Conservation (phyloP, 2,113 vertebrate genomes). For the Sphyrna mokarran region DNA sequence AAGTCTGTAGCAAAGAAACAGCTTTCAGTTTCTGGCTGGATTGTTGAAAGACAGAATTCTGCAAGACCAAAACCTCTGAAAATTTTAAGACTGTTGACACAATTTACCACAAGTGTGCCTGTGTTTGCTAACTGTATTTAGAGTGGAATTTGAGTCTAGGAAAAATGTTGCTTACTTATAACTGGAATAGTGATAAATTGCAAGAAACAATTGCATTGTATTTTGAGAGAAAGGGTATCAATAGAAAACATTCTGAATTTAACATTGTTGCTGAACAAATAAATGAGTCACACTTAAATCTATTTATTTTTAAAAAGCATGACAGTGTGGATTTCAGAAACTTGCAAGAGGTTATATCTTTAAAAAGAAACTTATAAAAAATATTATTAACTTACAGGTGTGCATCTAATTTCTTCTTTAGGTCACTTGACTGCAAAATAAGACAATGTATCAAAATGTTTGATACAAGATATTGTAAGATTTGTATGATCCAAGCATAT, state of each 20-base stretch:
- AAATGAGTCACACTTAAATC: neutral
- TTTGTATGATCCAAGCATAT: neutral
- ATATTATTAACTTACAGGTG: constrained; percentile 75
- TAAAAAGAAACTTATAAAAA: neutral
- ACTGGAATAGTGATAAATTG: neutral
- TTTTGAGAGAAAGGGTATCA: neutral
- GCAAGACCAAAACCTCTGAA: too few relatives aligned
- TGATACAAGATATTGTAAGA: neutral
- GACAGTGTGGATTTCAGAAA: neutral
- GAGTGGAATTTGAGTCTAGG: too few relatives aligned
- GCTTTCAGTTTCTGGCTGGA: too few relatives aligned
- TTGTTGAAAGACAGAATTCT: too few relatives aligned
- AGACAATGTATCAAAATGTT: constrained; percentile 35
- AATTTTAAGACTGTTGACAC: too few relatives aligned
- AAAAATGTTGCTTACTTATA: too few relatives aligned
- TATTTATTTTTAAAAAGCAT: neutral
- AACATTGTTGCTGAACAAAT: neutral
- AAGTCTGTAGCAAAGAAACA: too few relatives aligned
- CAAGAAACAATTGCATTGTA: neutral
- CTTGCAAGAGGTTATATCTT: neutral
- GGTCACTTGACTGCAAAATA: constrained; percentile 73
- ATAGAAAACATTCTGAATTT: neutral
- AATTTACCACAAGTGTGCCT: too few relatives aligned
- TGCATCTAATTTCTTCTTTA: constrained; percentile 87
- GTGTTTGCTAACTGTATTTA: too few relatives aligned